These are phyloP conservation scores for Alces alces DNA, from an alignment of 2,113 vertebrate genomes.

Conservation along the genomic window DNA sequence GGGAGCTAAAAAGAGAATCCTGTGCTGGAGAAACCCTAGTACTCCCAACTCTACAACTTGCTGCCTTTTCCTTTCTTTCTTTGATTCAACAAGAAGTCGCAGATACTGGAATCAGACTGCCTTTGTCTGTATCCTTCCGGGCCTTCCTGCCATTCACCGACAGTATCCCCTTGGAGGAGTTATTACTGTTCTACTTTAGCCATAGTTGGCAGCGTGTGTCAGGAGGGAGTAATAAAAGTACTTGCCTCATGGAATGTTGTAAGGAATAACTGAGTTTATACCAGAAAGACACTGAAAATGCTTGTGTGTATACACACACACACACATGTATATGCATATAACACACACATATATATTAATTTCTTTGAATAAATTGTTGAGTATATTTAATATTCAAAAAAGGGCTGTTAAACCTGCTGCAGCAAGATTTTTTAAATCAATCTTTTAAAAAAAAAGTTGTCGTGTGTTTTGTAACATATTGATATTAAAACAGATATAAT, in stretches of 20 bases:
- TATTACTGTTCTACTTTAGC: not conserved
- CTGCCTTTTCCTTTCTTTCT: not conserved
- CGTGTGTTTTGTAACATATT: not conserved
- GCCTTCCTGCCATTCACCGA: rapidly evolving
- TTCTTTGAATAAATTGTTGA: not conserved
- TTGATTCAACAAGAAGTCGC: not conserved
- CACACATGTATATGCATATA: not conserved
- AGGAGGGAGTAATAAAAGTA: not conserved
- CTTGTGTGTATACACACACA: not conserved
- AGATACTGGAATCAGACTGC: not conserved
- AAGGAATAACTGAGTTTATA: not conserved
- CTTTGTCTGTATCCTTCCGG: not conserved
- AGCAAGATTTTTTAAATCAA: not conserved
- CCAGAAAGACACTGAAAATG: not conserved
- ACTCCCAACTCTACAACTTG: not conserved
- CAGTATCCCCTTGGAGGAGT: not conserved
- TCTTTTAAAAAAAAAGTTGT: not conserved
- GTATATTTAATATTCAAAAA: not conserved
- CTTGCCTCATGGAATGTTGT: not conserved
- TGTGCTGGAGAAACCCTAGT: not conserved
- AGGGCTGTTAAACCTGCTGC: not conserved
- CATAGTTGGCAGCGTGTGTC: not conserved
- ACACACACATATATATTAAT: not conserved
- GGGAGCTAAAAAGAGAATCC: not conserved
- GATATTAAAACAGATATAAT: not conserved